Conservation (phyloP, 2,888 invertebrate genomes). For the Zonitis immaculata region DNA sequence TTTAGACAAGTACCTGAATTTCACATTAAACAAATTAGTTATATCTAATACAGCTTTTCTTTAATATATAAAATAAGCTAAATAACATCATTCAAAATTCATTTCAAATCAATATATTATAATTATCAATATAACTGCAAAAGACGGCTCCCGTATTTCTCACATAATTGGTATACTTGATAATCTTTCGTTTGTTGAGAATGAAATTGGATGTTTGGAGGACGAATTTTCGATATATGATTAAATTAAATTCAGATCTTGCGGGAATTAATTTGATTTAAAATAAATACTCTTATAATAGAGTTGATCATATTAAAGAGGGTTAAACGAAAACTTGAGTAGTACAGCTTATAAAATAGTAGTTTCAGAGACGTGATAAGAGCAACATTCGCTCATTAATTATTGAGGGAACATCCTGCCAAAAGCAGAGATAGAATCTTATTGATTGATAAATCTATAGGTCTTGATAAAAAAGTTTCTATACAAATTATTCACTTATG, state of each 20-base stretch:
- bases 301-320: conserved; percentile 22
- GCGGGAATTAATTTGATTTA: conserved; percentile 22
- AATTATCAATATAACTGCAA: neutral
- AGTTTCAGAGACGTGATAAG: conserved; percentile 27
- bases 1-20: conserved; percentile 1
- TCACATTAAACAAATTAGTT: conserved; percentile 6
- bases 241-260: neutral
- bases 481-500: conserved; percentile 24
- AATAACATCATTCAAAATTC: neutral
- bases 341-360: conserved; percentile 22
- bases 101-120: neutral
- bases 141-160: neutral
- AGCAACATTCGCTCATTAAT: conserved; percentile 25
- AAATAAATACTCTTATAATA: conserved; percentile 22
- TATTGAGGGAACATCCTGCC: conserved; percentile 28
- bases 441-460: conserved; percentile 30
- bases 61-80: neutral
- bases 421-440: conserved; percentile 23
- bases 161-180: conserved; percentile 1
- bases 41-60: conserved; percentile 4
- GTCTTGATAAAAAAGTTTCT: conserved; percentile 21
- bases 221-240: conserved; percentile 6
- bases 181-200: conserved; percentile 4
- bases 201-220: conserved; percentile 5
- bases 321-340: conserved; percentile 20